These are phyloP conservation scores for Marronus borbonicus DNA, from an alignment of 2,888 invertebrate species.

Conservation along the genomic window DNA sequence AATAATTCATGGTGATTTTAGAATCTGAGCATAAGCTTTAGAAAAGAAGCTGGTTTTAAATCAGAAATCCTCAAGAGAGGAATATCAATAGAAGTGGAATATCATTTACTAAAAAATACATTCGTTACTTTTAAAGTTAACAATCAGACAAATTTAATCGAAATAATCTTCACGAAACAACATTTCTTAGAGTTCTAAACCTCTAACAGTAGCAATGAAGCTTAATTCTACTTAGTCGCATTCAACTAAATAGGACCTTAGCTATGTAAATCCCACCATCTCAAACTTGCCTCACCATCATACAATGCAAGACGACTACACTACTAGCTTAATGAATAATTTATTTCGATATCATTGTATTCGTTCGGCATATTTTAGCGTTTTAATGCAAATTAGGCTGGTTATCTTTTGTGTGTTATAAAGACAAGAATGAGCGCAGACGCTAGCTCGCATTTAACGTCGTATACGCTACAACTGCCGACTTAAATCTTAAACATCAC, in stretches of 20 bases:
- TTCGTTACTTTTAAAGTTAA: no score
- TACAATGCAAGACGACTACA: not conserved
- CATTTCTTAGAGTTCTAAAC: no score
- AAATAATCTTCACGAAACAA: no score
- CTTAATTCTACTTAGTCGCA: not conserved
- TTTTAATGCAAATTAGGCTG: slow-evolving; percentile 31
- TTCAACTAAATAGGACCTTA: slow-evolving; percentile 4
- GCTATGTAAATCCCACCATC: not conserved
- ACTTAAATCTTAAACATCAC: slow-evolving; percentile 38
- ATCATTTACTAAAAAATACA: no score
- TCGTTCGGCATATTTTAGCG: slow-evolving; percentile 23
- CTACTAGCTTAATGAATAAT: slow-evolving; percentile 26
- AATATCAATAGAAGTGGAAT: no score
- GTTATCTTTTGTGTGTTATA: slow-evolving; percentile 24
- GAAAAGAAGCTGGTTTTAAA: no score
- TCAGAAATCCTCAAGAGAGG: no score
- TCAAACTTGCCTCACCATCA: not conserved
- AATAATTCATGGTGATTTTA: no score
- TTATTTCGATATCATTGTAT: slow-evolving; percentile 31
- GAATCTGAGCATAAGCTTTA: no score
- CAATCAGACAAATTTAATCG: no score
- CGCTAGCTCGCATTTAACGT: not conserved
- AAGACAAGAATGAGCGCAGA: slow-evolving; percentile 13
- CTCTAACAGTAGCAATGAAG: no score
- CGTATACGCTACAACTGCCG: not conserved